Evolutionary conservation across 2,797 vertebrate species (phyloP), one percentile per base, ranked within the genome.

Genomic region (Falco biarmicus): DNA sequence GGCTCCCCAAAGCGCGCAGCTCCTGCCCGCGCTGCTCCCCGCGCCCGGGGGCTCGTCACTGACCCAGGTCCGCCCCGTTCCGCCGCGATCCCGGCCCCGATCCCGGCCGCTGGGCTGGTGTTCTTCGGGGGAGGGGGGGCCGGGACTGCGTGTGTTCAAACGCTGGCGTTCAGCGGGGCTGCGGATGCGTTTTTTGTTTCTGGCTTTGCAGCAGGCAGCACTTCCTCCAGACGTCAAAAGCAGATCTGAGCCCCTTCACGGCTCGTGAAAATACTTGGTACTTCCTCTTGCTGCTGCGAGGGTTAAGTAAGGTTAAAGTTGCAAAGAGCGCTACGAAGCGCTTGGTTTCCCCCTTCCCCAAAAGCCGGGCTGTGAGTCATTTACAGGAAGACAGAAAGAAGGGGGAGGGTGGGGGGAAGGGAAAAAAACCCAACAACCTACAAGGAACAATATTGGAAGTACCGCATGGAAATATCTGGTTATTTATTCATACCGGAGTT

Each of bases 221-320:
- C 93, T 96, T 97, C 92, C 94, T 97, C 84, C 50, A 84, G 77
- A 90, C 75, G 80, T 84, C 92, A 85, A 83, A 91, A 81, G 1
- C 47, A 92, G 95, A 95, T 95, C 95, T 87, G 90, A 96, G 84
- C 74, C 92, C 75, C 21, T 95, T 95, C 95, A 79, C 96, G 89
- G 92, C 92, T 93, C 86, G 7, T 92, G 92, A 90, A 96, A 96
- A 94, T 94, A 34, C 78, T 93, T 76, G 16, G 70, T 70, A 94
- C 94, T 97, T 97, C 96, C 96, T 96, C 91, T 94, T 68, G 73
- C 89, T 92, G 41, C 17, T 83, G 18, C 14, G 68, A 78, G 95
- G 96, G 95, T 96, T 95, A 97, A 96, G 83, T 92, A 47, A 96
- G 96, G 96, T 92, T 95, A 87, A 91, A 92, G 37, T 65, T 59